Evolutionary conservation across 2,888 invertebrate species (phyloP), one percentile per base, ranked within the genome.

Genomic region (Hyles lineata): DNA sequence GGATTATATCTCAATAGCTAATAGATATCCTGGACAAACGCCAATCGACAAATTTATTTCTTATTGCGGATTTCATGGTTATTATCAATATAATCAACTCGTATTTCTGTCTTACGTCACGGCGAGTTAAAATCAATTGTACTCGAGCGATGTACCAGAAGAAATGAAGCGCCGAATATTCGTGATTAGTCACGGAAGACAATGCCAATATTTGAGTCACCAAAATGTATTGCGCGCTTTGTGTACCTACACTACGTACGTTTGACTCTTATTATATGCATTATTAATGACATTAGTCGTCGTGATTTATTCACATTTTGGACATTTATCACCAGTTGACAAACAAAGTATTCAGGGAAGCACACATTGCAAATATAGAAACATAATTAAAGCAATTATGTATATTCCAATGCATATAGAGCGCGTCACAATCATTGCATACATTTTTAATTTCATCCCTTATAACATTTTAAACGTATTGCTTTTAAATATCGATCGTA

Each of bases 121-220:
- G 23, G 21, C 43, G 50, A 35, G 35, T 63, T 63, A 35, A n/a
- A 63, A 63, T 63, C 67, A 50, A 67, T 50, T 67, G 67, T 67
- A 43, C 50, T 67, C 50, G 50, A 67, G 19, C 23, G 23, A 67
- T 17, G 43, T 67, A 67, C 17, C 67, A 67, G 67, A 67, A 43
- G 50, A 67, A 67, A 67, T 50, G 67, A 67, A 67, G 67, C 67
- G 67, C 67, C 67, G 67, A 67, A 67, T 67, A 67, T 67, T 67
- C 67, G 23, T 50, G 67, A 67, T 67, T 67, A 67, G 43, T 67
- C 67, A 67, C 67, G 23, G 23, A 67, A 67, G 50, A 67, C 67
- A 67, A 67, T 67, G 67, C 23, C 67, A 67, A 23, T 43, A 67
- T 43, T 50, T 67, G 67, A 67, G 50, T 67, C 67, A 67, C 67